These are phyloP conservation scores for Murina feae DNA, from an alignment of 2,113 vertebrate species.

Conservation along the genomic window DNA sequence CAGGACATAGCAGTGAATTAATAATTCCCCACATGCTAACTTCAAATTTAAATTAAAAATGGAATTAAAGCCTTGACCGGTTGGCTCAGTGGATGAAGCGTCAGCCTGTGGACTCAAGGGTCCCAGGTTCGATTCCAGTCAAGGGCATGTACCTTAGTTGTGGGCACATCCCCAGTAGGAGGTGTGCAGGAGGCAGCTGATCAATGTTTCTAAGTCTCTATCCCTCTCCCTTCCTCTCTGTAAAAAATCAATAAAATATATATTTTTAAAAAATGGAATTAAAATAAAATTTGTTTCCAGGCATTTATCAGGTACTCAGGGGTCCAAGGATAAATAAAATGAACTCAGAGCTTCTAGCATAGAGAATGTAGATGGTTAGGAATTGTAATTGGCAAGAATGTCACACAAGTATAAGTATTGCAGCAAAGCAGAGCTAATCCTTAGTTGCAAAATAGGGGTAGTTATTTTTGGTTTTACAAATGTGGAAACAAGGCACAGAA, in stretches of 20 bases:
- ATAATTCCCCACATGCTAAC: background rate
- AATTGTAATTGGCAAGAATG: background rate
- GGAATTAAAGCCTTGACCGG: no score
- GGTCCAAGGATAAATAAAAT: background rate
- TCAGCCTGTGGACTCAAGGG: no score
- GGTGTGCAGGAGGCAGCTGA: no score
- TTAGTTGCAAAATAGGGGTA: background rate
- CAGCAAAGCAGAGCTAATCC: background rate
- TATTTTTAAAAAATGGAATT: background rate
- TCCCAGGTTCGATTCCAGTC: no score
- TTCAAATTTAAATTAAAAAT: constrained; percentile 24
- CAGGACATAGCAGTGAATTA: background rate
- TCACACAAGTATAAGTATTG: background rate
- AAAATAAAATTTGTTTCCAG: background rate
- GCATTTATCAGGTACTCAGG: background rate
- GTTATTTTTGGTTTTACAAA: background rate
- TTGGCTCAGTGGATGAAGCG: no score
- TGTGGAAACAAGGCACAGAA: background rate
- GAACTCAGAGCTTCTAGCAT: background rate
- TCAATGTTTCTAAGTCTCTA: no score
- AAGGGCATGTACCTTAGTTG: no score
- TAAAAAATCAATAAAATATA: no score
- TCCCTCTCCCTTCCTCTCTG: no score
- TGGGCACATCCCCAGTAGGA: no score
- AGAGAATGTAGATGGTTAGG: background rate